phyloP scores from a whole-genome alignment of 2,888 invertebrate species.

The Mellilla xanthometata region DNA sequence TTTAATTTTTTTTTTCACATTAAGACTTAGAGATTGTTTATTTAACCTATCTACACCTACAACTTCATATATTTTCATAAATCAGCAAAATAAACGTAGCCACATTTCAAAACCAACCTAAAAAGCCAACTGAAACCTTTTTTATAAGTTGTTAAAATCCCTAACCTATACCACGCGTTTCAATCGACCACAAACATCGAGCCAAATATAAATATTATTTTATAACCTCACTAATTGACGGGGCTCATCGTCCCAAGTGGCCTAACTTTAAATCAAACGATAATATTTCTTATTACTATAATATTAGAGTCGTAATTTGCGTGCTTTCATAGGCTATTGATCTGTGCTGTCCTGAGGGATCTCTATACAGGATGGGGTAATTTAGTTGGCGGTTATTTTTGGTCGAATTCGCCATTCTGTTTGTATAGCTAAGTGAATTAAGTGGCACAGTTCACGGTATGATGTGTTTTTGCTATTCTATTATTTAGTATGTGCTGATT shows the following conservation, averaged over 20 bases:
- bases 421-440: constrained; percentile 7
- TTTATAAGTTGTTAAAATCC: neutral
- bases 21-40: too few species aligned
- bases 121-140: too few species aligned
- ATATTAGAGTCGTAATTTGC: constrained; percentile 34
- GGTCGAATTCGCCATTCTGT: constrained; percentile 16
- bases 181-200: constrained; percentile 34
- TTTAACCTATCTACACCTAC: too few species aligned
- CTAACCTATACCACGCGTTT: constrained; percentile 26
- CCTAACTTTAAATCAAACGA: constrained; percentile 29
- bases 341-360: constrained; percentile 48
- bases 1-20: too few species aligned
- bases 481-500: too few species aligned
- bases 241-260: constrained; percentile 39
- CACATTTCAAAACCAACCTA: too few species aligned
- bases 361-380: constrained; percentile 50
- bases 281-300: constrained; percentile 31
- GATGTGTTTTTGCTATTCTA: too few species aligned
- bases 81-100: too few species aligned
- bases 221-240: constrained; percentile 60
- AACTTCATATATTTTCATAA: too few species aligned
- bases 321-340: constrained; percentile 40
- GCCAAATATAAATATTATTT: constrained; percentile 40
- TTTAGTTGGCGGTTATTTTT: constrained; percentile 26
- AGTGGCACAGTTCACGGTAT: neutral